Evolutionary conservation across 1,140 invertebrate species (phyloP).

Genomic region (Manduca sexta): DNA sequence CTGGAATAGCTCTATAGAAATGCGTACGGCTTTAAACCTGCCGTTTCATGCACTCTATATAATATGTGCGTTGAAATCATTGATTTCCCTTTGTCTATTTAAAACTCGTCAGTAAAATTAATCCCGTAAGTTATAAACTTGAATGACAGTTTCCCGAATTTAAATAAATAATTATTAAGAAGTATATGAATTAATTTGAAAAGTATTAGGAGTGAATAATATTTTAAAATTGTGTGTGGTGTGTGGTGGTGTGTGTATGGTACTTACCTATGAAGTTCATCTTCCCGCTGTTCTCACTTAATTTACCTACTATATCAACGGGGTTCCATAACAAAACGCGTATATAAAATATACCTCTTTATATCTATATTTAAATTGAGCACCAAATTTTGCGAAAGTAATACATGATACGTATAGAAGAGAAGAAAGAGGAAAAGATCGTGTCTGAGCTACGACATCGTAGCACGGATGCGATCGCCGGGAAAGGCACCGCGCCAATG

Average conservation of each 20-base stretch:
- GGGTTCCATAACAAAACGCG: slow-evolving; percentile 45
- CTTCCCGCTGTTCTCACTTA: slow-evolving; percentile 26
- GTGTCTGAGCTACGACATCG: slow-evolving; percentile 31
- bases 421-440: slow-evolving; percentile 21
- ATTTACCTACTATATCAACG: slow-evolving; percentile 36
- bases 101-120: no score
- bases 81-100: no score
- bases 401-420: slow-evolving; percentile 65
- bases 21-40: no score
- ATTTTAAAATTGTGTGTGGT: no score
- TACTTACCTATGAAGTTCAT: slow-evolving; percentile 68
- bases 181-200: no score
- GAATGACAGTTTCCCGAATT: no score
- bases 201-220: no score
- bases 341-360: slow-evolving; percentile 60
- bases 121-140: no score
- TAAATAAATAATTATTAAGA: no score
- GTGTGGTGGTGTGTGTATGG: background rate
- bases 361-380: slow-evolving; percentile 40
- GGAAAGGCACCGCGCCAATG: slow-evolving; percentile 45
- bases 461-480: slow-evolving; percentile 35
- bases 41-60: no score
- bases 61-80: no score
- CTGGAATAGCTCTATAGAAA: no score
- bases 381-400: slow-evolving; percentile 59